Evolutionary conservation across 2,113 vertebrate genomes (phyloP).

Genomic region (Vulpes ferrilata): DNA sequence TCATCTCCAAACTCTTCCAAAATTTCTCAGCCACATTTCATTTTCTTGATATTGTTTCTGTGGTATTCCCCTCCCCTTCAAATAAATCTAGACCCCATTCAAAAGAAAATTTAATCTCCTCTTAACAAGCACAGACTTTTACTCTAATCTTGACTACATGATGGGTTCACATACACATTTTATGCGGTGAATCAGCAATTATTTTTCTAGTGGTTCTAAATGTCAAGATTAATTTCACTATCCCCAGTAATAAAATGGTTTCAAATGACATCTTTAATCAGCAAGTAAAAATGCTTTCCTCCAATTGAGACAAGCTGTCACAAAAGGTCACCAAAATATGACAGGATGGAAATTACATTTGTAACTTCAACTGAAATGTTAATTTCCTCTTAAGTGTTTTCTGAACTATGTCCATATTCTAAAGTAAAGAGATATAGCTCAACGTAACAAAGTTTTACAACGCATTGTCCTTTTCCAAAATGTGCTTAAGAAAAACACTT

Average conservation of each 20-base stretch:
- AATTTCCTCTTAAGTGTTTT: conserved; percentile 91
- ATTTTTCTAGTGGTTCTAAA: conserved; percentile 92
- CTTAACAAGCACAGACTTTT: conserved; percentile 72
- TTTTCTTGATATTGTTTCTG: conserved; percentile 51
- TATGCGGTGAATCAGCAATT: conserved; percentile 94
- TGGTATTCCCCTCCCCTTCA: background rate
- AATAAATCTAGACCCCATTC: conserved; percentile 5
- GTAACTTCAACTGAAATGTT: conserved; percentile 94
- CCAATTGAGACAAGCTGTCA: conserved; percentile 95
- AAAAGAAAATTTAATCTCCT: conserved; percentile 75
- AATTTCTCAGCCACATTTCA: conserved; percentile 17
- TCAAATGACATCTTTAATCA: conserved; percentile 96
- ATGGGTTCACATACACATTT: conserved; percentile 85
- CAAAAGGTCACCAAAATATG: conserved; percentile 94
- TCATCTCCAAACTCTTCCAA: conserved; percentile 34
- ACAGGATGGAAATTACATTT: conserved; percentile 94
- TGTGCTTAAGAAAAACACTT: conserved; percentile 59
- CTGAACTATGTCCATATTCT: conserved; percentile 85
- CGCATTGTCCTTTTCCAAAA: conserved; percentile 62
- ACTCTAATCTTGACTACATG: conserved; percentile 78
- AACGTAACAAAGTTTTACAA: conserved; percentile 73
- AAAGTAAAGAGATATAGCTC: conserved; percentile 77
- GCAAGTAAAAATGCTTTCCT: conserved; percentile 91
- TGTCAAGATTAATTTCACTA: conserved; percentile 96
- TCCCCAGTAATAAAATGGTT: conserved; percentile 94